Conservation (phyloP, 2,888 invertebrate species). For the Drosophila imparisetae region DNA sequence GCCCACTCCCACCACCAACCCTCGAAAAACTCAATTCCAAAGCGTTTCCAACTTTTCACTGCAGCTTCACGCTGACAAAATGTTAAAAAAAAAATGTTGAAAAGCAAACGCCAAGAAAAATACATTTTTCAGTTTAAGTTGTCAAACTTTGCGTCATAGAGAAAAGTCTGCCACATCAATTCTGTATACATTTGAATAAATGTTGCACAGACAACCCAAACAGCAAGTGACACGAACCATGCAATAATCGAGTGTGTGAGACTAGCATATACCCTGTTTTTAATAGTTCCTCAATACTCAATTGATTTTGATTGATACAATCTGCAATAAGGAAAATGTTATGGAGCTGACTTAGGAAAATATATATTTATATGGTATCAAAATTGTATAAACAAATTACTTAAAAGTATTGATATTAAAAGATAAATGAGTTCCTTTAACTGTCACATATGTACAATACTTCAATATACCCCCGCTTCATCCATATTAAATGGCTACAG, state of each 20-base stretch:
- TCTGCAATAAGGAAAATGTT: not conserved
- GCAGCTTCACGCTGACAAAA: constrained; percentile 1
- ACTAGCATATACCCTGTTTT: constrained; percentile 6
- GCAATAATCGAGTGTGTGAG: not conserved
- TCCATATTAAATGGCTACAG: not conserved
- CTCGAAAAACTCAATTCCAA: constrained; percentile 16
- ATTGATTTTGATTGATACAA: not conserved
- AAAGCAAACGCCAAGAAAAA: constrained; percentile 28
- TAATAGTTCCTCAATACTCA: not conserved
- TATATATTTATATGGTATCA: not conserved
- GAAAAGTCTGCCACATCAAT: constrained; percentile 66
- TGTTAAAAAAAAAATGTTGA: constrained; percentile 4
- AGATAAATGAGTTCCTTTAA: not conserved
- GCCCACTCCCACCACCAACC: constrained; percentile 11
- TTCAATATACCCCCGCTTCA: not conserved
- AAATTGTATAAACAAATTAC: not conserved
- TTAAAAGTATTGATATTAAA: not conserved
- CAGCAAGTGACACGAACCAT: constrained; percentile 18
- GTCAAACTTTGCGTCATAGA: constrained; percentile 49
- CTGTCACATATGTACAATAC: not conserved
- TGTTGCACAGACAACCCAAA: constrained; percentile 39
- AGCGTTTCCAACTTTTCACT: constrained; percentile 33
- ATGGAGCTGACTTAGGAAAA: not conserved
- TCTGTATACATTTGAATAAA: constrained; percentile 47
- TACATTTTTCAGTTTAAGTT: constrained; percentile 26